Evolutionary conservation across 2,888 invertebrate species (phyloP).

Genomic region (Trichacis sp.): DNA sequence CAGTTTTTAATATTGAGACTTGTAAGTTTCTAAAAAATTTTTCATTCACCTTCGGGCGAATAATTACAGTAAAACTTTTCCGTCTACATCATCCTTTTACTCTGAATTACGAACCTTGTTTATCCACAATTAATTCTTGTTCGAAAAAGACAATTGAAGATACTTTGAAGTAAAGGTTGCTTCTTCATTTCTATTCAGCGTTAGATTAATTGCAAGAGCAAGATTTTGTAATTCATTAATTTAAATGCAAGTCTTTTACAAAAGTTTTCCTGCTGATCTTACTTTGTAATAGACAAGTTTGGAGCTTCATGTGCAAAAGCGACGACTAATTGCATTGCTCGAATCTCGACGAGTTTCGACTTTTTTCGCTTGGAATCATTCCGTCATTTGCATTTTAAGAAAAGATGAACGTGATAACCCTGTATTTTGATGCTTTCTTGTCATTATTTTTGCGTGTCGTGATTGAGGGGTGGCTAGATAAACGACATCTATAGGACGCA

Average conservation of each 20-base stretch:
- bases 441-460: neutral
- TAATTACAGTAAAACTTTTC: no score
- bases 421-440: neutral
- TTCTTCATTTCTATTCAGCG: neutral
- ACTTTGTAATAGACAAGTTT: conserved; percentile 22
- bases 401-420: neutral
- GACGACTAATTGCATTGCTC: conserved; percentile 20
- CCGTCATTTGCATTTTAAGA: neutral
- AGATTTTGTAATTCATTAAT: conserved; percentile 18
- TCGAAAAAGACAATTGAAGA: neutral
- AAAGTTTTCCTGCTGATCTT: conserved; percentile 21
- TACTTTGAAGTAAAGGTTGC: neutral
- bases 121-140: no score
- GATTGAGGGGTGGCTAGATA: neutral
- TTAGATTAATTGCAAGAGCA: neutral
- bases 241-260: conserved; percentile 22
- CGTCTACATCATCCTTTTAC: no score
- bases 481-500: neutral
- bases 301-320: conserved; percentile 25
- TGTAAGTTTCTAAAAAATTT: no score
- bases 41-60: no score
- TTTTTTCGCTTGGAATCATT: neutral
- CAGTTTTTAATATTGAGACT: no score
- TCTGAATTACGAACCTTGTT: no score
- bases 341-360: neutral